Evolutionary conservation across 1,140 invertebrate species (phyloP).

Genomic region (Habropoda laboriosa): DNA sequence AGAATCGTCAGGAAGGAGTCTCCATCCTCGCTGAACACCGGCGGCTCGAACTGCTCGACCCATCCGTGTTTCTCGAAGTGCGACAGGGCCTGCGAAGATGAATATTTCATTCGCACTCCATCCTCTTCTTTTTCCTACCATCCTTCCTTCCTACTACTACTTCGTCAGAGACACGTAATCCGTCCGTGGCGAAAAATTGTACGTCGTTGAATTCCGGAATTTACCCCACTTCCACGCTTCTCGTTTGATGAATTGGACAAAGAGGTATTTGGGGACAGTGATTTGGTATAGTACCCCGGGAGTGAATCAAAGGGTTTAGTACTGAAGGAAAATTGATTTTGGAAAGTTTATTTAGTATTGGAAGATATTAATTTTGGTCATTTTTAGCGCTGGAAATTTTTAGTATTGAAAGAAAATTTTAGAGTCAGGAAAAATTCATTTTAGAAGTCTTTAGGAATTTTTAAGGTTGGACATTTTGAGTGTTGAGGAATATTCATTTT

Average conservation of each 20-base stretch:
- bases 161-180: background rate
- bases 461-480: too few species aligned
- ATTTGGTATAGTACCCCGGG: too few species aligned
- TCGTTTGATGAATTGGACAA: background rate
- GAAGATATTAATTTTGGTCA: too few species aligned
- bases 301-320: too few species aligned
- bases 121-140: too few species aligned
- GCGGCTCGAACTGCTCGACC: constrained; percentile 86
- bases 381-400: too few species aligned
- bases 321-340: background rate
- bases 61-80: constrained; percentile 84
- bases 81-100: constrained; percentile 64
- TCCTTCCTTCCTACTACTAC: background rate
- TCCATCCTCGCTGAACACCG: constrained; percentile 83
- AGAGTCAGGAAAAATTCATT: too few species aligned
- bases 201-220: background rate
- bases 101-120: constrained; percentile 18
- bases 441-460: too few species aligned
- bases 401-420: too few species aligned
- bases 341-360: too few species aligned
- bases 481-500: too few species aligned
- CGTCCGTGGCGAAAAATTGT: constrained; percentile 24
- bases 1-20: constrained; percentile 84
- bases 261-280: too few species aligned
- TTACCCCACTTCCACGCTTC: background rate